These are phyloP conservation scores for Hippocampus barbouri DNA, from an alignment of 2,113 vertebrate genomes.

Conservation along the genomic window DNA sequence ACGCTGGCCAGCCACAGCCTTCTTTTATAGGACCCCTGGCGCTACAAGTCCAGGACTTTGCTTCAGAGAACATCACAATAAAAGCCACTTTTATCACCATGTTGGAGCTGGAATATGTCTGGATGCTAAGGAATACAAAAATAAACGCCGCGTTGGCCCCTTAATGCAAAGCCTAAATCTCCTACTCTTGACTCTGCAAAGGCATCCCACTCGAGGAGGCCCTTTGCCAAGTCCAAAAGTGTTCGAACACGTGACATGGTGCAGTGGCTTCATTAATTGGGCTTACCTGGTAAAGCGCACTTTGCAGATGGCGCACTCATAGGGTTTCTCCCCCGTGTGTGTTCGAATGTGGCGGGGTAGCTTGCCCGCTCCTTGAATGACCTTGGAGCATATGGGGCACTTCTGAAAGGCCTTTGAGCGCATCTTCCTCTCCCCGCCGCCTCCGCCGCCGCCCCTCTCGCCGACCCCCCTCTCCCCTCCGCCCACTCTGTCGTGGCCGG, in stretches of 20 bases:
- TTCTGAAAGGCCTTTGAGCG: conserved; percentile 99
- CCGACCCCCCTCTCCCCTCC: conserved; percentile 30
- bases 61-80: conserved; percentile 61
- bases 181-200: conserved; percentile 45
- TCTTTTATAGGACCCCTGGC: conserved; percentile 72
- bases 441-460: conserved; percentile 32
- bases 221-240: conserved; percentile 50
- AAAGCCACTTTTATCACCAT: conserved; percentile 59
- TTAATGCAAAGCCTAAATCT: conserved; percentile 58
- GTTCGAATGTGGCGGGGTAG: conserved; percentile 97
- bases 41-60: conserved; percentile 73
- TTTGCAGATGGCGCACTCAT: conserved; percentile 93
- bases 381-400: conserved; percentile 98
- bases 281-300: conserved; percentile 81
- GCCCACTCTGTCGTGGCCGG: conserved; percentile 64
- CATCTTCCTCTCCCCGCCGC: conserved; percentile 86
- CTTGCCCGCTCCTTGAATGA: conserved; percentile 89
- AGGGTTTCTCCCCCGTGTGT: conserved; percentile 98
- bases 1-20: conserved; percentile 49
- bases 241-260: conserved; percentile 59
- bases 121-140: background rate
- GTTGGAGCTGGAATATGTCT: conserved; percentile 1
- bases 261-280: conserved; percentile 55
- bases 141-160: conserved; percentile 38
- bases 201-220: conserved; percentile 35